Evolutionary conservation across 2,888 invertebrate species (phyloP).

Genomic region (Periphyllus acericola): DNA sequence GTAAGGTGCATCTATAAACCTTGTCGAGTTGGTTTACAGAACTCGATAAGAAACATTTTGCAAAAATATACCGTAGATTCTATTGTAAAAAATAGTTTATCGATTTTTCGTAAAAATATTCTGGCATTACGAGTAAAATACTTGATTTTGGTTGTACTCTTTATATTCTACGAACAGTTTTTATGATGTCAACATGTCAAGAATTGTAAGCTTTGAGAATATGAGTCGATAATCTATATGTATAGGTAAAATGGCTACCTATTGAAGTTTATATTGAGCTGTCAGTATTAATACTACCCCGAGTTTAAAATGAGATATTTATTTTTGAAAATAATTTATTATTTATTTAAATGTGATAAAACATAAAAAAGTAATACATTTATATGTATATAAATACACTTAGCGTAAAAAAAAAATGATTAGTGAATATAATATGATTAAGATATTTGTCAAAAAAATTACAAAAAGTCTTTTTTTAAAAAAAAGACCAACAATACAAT

Average conservation of each 20-base stretch:
- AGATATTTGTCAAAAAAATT: slow-evolving; percentile 28
- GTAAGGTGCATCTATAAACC: background rate
- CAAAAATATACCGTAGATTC: background rate
- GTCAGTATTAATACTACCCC: background rate
- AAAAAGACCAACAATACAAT: slow-evolving; percentile 3
- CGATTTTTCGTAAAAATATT: slow-evolving; percentile 31
- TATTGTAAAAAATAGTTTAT: background rate
- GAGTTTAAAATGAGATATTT: slow-evolving; percentile 12
- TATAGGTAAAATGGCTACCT: background rate
- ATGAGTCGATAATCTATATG: slow-evolving; percentile 8
- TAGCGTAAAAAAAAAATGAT: slow-evolving; percentile 25
- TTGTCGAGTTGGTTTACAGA: background rate
- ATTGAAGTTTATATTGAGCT: slow-evolving; percentile 27
- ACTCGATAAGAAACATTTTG: background rate
- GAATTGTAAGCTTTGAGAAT: background rate
- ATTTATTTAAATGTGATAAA: slow-evolving; percentile 37
- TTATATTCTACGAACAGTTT: slow-evolving; percentile 10
- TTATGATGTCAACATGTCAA: slow-evolving; percentile 28
- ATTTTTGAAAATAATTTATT: slow-evolving; percentile 46
- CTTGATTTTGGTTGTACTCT: background rate
- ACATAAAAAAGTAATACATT: slow-evolving; percentile 20
- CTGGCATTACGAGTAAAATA: background rate
- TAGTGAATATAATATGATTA: slow-evolving; percentile 16
- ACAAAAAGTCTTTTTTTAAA: slow-evolving; percentile 24
- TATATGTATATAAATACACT: slow-evolving; percentile 14